These are phyloP conservation scores for Margaritifera margaritifera DNA, from an alignment of 2,888 invertebrate genomes.

Conservation along the genomic window DNA sequence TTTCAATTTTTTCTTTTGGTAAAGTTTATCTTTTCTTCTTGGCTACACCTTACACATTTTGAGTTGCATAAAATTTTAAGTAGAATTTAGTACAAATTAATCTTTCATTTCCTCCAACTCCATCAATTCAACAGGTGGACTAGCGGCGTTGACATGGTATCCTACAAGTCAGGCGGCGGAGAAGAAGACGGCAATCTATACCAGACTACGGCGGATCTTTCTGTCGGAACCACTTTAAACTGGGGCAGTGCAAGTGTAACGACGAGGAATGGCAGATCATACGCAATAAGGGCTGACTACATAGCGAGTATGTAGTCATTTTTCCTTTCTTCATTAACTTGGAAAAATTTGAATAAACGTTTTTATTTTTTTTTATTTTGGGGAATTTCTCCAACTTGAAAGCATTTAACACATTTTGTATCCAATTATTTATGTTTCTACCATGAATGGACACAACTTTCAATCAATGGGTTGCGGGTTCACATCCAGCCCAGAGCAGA, in stretches of 20 bases:
- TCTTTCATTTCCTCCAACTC: neutral
- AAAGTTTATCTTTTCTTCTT: too few species aligned
- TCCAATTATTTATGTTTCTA: too few species aligned
- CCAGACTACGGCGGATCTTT: neutral
- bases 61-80: neutral
- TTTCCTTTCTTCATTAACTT: too few species aligned
- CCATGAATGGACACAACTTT: too few species aligned
- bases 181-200: slow-evolving; percentile 16
- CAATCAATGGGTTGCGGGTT: too few species aligned
- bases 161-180: slow-evolving; percentile 11
- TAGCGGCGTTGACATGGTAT: slow-evolving; percentile 14
- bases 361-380: too few species aligned
- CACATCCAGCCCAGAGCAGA: too few species aligned
- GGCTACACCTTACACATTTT: too few species aligned
- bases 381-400: too few species aligned
- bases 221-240: slow-evolving; percentile 6
- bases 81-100: neutral
- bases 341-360: too few species aligned
- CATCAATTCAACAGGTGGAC: slow-evolving; percentile 10
- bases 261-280: slow-evolving; percentile 9
- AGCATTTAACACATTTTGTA: too few species aligned
- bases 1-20: too few species aligned
- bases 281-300: slow-evolving; percentile 14
- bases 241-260: slow-evolving; percentile 8
- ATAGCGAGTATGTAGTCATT: slow-evolving; percentile 8